phyloP scores from a whole-genome alignment of 37 sponge, comb jelly and placozoan genomes.

The Diacarnus erythraeanus region DNA sequence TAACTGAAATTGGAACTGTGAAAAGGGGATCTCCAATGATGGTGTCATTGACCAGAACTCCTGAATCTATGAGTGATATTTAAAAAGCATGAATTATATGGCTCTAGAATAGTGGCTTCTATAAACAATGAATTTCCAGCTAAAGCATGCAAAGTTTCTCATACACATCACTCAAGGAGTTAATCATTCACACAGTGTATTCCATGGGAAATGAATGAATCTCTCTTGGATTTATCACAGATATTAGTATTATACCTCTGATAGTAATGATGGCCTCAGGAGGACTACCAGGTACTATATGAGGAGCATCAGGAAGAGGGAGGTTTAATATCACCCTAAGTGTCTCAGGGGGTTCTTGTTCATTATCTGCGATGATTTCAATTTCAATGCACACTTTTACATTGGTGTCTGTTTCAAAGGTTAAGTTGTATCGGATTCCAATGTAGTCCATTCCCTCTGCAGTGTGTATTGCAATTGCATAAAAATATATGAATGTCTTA shows the following conservation, averaged over 20 bases:
- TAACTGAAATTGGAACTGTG: conserved; percentile 32
- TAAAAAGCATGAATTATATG: neutral
- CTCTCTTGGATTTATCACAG: too few species aligned
- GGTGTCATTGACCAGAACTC: conserved; percentile 30
- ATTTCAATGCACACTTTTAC: conserved; percentile 16
- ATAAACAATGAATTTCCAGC: too few species aligned
- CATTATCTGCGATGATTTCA: neutral
- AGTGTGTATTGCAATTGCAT: neutral
- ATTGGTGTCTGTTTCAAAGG: conserved; percentile 14
- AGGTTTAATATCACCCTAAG: neutral
- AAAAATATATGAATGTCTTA: too few species aligned
- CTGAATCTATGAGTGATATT: neutral
- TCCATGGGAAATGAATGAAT: too few species aligned
- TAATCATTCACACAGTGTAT: too few species aligned
- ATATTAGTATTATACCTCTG: conserved; percentile 12
- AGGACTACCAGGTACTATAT: neutral
- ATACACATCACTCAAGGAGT: too few species aligned
- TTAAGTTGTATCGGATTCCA: conserved; percentile 12
- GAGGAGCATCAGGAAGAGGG: neutral
- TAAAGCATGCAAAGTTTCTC: too few species aligned
- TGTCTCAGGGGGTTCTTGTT: neutral
- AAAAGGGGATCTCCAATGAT: conserved; percentile 55
- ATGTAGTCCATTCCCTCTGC: conserved; percentile 26
- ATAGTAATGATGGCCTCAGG: conserved; percentile 12
- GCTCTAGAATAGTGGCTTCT: neutral